Base-by-base conservation (phyloP, 2,113 vertebrate genomes). In the Okapia johnstoni region DNA sequence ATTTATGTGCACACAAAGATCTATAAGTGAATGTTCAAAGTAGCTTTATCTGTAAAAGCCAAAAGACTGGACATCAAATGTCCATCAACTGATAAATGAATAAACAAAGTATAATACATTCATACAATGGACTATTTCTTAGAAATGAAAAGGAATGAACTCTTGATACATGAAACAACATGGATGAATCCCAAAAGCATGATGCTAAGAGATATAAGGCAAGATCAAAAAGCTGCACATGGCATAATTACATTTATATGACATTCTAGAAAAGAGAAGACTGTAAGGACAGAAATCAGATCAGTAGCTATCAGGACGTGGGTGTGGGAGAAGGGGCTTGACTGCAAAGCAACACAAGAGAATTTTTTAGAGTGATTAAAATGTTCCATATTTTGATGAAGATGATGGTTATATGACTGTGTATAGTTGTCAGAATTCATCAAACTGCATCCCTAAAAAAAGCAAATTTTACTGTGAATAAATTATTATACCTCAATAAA, bases 41-140 rank as follows among this genome's bases (percentile, higher is more conserved):
- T 36, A 90, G 54, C 9, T 96, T 83, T 87, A 95, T 90, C 55
- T 91, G 36, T 93, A 95, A 91, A 76, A 93, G 76, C 73, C 33
- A 81, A 84, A 94, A 63, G 40, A 84, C 48, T 79, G 28, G 43
- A 88, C 43, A 88, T 28, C 58, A 85, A 85, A 79, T 16, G 14
- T 88, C 77, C n/a, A 94, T 57, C 84, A 88, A 70, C 28, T 30
- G 26, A 70, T 63, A 48, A 87, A 46, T 23, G n/a, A 23, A 70
- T 92, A 92, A 90, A 58, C 70, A 90, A 90, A 76, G 48, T 63
- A 90, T 6, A 79, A 50, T 48, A 28, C 3, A 11, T 48, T 77
- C 77, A 94, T 40, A 88, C 36, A 48, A 70, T 30, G 91, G 11
- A 90, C 60, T 60, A 54, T 63, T 96, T 87, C 50, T 85, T 50